Evolutionary conservation across 2,113 vertebrate species (phyloP).

Genomic region (Toxotes jaculatrix): DNA sequence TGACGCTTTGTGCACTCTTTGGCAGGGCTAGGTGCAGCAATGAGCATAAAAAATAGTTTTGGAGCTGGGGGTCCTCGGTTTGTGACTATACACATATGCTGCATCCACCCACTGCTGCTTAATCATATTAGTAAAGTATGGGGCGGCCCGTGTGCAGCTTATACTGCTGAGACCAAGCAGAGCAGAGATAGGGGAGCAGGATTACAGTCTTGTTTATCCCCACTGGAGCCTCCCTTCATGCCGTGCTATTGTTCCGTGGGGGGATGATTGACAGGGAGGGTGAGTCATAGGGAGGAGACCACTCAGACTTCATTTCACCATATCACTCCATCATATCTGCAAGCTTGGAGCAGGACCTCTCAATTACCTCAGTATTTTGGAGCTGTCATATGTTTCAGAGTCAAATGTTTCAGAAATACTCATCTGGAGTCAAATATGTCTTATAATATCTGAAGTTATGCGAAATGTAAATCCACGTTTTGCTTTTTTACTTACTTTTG

Average conservation of each 20-base stretch:
- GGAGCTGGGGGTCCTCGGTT: slow-evolving; percentile 22
- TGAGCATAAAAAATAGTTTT: slow-evolving; percentile 42
- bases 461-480: not conserved
- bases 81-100: slow-evolving; percentile 43
- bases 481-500: not conserved
- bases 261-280: slow-evolving; percentile 59
- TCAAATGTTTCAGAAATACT: not conserved
- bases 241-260: slow-evolving; percentile 63
- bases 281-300: slow-evolving; percentile 28
- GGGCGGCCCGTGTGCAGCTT: slow-evolving; percentile 62
- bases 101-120: slow-evolving; percentile 65
- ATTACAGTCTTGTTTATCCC: slow-evolving; percentile 79
- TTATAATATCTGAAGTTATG: not conserved
- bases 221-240: slow-evolving; percentile 54
- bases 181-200: slow-evolving; percentile 64
- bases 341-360: not conserved
- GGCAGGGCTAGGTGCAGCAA: not conserved
- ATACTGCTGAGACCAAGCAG: slow-evolving; percentile 52
- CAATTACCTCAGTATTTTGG: not conserved
- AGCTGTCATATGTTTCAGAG: not conserved
- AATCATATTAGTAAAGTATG: slow-evolving; percentile 80
- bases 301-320: slow-evolving; percentile 24
- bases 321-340: not conserved
- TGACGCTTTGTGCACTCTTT: slow-evolving; percentile 78
- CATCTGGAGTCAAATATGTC: not conserved